phyloP scores from a whole-genome alignment of 2,888 invertebrate genomes.

The Oligia fasciuncula region DNA sequence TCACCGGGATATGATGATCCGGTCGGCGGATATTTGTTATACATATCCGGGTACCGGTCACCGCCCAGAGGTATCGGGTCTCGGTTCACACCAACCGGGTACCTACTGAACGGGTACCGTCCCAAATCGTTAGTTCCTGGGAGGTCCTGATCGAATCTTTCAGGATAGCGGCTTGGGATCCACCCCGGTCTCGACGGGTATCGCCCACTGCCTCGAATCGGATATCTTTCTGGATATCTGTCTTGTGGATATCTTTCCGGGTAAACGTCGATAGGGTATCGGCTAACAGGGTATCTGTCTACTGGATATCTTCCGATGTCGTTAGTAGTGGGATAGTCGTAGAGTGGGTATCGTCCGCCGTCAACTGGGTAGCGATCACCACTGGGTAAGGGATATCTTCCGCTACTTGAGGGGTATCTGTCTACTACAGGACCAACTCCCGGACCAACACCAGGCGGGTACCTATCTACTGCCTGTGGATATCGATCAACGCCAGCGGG shows the following conservation, averaged over 20 bases:
- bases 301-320: conserved; percentile 82
- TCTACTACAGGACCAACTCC: conserved; percentile 57
- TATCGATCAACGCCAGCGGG: conserved; percentile 78
- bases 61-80: conserved; percentile 88
- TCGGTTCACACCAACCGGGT: conserved; percentile 87
- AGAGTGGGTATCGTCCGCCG: conserved; percentile 79
- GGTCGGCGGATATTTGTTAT: conserved; percentile 91
- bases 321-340: conserved; percentile 68
- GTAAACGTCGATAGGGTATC: conserved; percentile 75
- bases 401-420: conserved; percentile 71
- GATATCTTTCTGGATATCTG: conserved; percentile 82
- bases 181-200: conserved; percentile 80
- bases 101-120: conserved; percentile 86
- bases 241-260: conserved; percentile 81
- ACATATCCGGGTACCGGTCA: conserved; percentile 87
- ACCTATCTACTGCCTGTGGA: conserved; percentile 70
- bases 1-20: conserved; percentile 89
- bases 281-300: conserved; percentile 77
- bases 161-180: conserved; percentile 84
- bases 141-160: conserved; percentile 87
- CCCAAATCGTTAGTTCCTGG: conserved; percentile 81
- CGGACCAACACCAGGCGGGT: conserved; percentile 71
- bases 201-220: conserved; percentile 76
- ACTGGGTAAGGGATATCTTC: conserved; percentile 73
- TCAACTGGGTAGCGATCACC: conserved; percentile 83